Base-by-base conservation (phyloP, 2,113 vertebrate genomes). In the Amblyopsis rosae region DNA sequence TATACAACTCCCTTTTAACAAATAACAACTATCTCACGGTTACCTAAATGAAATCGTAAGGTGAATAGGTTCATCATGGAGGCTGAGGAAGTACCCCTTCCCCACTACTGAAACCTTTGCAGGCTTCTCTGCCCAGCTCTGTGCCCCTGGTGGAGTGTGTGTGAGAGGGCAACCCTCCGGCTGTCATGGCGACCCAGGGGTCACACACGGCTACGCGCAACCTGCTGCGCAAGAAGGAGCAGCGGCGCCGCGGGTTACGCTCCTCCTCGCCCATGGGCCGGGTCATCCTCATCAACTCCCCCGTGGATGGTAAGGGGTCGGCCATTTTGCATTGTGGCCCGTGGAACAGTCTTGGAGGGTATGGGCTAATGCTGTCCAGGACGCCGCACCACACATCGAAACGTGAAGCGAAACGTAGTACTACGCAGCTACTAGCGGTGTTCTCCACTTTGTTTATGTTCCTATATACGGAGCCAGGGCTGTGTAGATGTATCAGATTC, bases 211-310 rank as follows among this genome's bases (percentile, higher is more conserved):
- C 93, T 8, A 90, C 95, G n/a, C 92, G 60, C 70, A 93, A 92
- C 87, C 92, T 98, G 84, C 83, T 97, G 11, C 85, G 83, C 81
- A 96, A 93, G 87, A 96, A 95, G 89, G 94, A 96, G 90, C 95
- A 93, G 88, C 93, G 93, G 4, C 92, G 94, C 67, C 88, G 82
- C 12, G 90, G 90, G 92, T 90, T 90, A 65, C 95, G 94, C 73
- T 87, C 96, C 47, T 75, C 92, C 0, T 98, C 96, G 0, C 96
- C 96, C 69, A 98, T 98, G 96, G 96, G 96, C 67, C 92, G 96
- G 3, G 96, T 98, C 91, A 98, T 98, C 88, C 94, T 98, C 89
- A 98, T 98, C 93, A 98, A 97, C 82, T 94, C 94, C 48, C 96
- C 96, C 46, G 95, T 96, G 10, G 96, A 98, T 89, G 96, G 96